Conservation (phyloP, 2,113 vertebrate species). For the Poecile atricapillus region DNA sequence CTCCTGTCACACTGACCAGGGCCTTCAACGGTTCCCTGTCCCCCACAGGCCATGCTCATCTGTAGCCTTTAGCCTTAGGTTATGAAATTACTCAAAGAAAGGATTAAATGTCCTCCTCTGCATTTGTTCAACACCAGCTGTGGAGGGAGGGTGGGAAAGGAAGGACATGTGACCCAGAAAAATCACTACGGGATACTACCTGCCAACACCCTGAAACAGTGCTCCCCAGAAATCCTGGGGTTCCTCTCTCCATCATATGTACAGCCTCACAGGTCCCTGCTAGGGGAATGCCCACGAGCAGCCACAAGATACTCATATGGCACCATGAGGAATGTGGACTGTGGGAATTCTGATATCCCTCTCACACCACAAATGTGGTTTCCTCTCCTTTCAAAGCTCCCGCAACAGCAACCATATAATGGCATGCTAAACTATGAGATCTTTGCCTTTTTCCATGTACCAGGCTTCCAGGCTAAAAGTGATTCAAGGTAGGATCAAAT, state of each 20-base stretch:
- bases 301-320: neutral
- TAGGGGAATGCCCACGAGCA: neutral
- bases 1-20: neutral
- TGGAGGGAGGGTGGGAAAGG: slow-evolving; percentile 15
- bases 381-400: neutral
- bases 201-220: neutral
- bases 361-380: neutral
- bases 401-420: neutral
- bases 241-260: neutral
- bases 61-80: slow-evolving; percentile 26
- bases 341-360: neutral
- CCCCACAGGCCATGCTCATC: neutral
- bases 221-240: neutral
- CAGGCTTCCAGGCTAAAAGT: neutral
- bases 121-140: slow-evolving; percentile 13
- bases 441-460: neutral
- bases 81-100: slow-evolving; percentile 24
- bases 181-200: neutral
- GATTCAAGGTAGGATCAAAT: neutral
- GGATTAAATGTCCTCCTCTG: slow-evolving; percentile 21
- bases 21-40: neutral
- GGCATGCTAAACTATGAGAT: neutral
- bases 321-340: neutral
- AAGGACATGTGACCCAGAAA: neutral
- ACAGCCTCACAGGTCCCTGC: neutral